Percentiles rank a stretch among this genome's conserved stretches.
These are phyloP conservation scores for Heterodera carotae DNA, from an alignment of 1,140 invertebrate genomes.

Conservation along the genomic window DNA sequence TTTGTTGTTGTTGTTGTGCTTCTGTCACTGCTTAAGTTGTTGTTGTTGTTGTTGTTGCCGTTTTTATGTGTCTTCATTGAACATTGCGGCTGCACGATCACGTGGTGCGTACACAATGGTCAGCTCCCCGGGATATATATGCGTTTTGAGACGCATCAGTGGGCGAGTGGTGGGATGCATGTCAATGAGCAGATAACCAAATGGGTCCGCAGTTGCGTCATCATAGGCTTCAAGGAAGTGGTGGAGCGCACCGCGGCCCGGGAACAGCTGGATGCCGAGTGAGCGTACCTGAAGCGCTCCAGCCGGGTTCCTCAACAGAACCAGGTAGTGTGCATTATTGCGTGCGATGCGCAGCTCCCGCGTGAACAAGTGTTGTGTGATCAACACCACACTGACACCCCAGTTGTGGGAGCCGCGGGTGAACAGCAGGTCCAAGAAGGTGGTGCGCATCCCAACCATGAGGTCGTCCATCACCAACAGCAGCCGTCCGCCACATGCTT, in stretches of 20 bases:
- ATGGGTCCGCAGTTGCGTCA: conserved; percentile 35
- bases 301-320: conserved; percentile 40
- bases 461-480: not conserved
- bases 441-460: not conserved
- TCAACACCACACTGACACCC: not conserved
- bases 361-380: conserved; percentile 31
- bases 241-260: not conserved
- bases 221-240: conserved; percentile 40
- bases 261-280: conserved; percentile 24
- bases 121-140: conserved; percentile 35
- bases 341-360: conserved; percentile 38
- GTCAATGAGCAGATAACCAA: conserved; percentile 32
- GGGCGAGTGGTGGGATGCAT: conserved; percentile 36
- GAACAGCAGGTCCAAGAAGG: conserved; percentile 36
- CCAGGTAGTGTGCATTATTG: conserved; percentile 37
- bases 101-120: not conserved
- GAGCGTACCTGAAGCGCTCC: conserved; percentile 32
- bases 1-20: not conserved
- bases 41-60: not conserved
- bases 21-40: too few relatives aligned
- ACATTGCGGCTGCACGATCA: too few relatives aligned
- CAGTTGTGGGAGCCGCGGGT: conserved; percentile 21
- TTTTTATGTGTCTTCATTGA: not conserved
- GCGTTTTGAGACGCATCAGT: conserved; percentile 17
- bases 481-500: not conserved